Evolutionary conservation across 2,888 invertebrate species (phyloP).

Genomic region (Rhamnusium bicolor): DNA sequence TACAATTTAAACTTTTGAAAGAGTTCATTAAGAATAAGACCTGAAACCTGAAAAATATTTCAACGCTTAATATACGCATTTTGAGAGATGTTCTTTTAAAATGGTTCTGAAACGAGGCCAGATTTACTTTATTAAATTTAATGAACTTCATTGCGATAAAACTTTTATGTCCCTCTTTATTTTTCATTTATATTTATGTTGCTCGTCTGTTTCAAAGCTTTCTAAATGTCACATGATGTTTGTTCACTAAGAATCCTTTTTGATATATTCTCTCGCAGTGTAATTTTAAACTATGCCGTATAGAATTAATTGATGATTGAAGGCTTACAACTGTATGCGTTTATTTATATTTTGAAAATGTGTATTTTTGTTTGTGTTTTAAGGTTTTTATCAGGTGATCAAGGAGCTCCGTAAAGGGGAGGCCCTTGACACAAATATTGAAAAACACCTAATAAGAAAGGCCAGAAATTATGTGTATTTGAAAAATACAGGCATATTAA

Average conservation of each 20-base stretch:
- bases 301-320: not conserved
- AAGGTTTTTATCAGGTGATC: too few species aligned
- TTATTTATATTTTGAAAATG: not conserved
- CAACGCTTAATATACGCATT: slow-evolving; percentile 18
- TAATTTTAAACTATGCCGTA: not conserved
- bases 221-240: slow-evolving; percentile 33
- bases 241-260: slow-evolving; percentile 42
- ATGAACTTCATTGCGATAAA: slow-evolving; percentile 54
- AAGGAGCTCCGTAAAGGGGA: too few species aligned
- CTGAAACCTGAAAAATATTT: slow-evolving; percentile 34
- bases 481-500: too few species aligned
- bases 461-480: too few species aligned
- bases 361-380: too few species aligned
- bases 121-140: slow-evolving; percentile 56
- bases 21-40: slow-evolving; percentile 42
- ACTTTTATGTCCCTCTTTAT: slow-evolving; percentile 44
- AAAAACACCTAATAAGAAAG: too few species aligned
- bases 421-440: too few species aligned
- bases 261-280: slow-evolving; percentile 9
- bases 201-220: slow-evolving; percentile 35
- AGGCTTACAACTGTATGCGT: not conserved
- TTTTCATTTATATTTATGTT: slow-evolving; percentile 49
- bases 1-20: slow-evolving; percentile 32
- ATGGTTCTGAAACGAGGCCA: slow-evolving; percentile 37
- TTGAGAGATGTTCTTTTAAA: slow-evolving; percentile 40